Base-by-base conservation (phyloP, 2,797 vertebrate genomes). In the Characodon lateralis region DNA sequence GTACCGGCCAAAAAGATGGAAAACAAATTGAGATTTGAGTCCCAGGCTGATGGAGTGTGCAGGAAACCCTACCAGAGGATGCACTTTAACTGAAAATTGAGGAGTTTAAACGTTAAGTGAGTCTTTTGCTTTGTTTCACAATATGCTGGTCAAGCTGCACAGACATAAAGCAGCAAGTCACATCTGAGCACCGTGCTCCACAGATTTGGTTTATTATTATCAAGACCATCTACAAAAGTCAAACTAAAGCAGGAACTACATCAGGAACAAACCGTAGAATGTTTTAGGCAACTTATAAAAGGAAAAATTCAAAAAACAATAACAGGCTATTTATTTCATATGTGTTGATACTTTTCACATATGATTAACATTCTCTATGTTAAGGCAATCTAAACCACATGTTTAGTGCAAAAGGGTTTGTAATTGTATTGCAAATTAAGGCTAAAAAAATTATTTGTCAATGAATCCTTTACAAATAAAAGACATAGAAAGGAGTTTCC, bases 181-280 rank as follows among this genome's bases (percentile, higher is more conserved):
- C 14, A 0, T 16, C 58, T 59, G 26, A 59, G 53, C n/a, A 14
- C 56, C 26, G 6, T 61, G 13, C 26, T 61, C 58, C 26, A 61
- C 26, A 6, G 58, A 39, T 79, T 59, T 74, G 58, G 51, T 61
- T 87, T 71, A 46, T 84, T 73, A 82, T 26, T 79, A 75, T 55
- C 73, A 87, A 50, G 76, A 73, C 71, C 85, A 90, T 81, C 85
- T 91, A 88, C 61, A 85, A 51, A 83, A 90, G 43, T 84, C 80
- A 85, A 53, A 61, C 71, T 84, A 72, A 58, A 71, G 73, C 73
- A 81, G 83, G 81, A 88, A 76, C 76, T 76, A 16, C 26, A 31
- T 31, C 58, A 61, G 58, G 5, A 28, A 31, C 26, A 59, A 83
- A 82, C 87, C 84, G 86, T 85, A 75, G 31, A 73, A 66, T 41